Evolutionary conservation across 2,888 invertebrate species (phyloP), one percentile per base, ranked within the genome.

Genomic region (Microplitis deprimator): DNA sequence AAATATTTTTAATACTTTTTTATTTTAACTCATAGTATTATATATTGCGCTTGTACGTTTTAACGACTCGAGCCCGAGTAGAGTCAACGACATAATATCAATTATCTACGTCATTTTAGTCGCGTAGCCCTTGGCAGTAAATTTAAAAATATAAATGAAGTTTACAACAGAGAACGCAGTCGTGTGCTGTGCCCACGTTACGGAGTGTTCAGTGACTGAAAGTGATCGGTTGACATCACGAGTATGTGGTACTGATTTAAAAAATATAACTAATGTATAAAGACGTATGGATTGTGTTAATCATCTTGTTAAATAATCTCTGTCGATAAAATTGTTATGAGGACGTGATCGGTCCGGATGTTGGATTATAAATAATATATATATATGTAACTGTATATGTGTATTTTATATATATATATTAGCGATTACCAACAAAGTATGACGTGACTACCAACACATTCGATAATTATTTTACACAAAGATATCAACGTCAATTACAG

Each of bases 231-330:
- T 13, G 10, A 50, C 13, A 13, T 50, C 13, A 50, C 13, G 50
- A 50, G 50, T 50, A 50, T 50, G 13, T 10, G 8, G 50, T 50
- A 50, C 8, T 50, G 50, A 50, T 10, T 50, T 13, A 50, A 50
- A 50, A 50, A 13, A 8, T 13, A 50, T 8, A 50, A 29, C 29
- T 13, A 10, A 50, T 13, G 50, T 13, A 50, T 13, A 29, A 68
- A 70, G 70, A 60, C n/a, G 29, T 20, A 1, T 20, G 40, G 20
- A 20, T 16, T 67, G 73, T 62, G 73, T 75, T 79, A 79, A 81
- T 80, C 78, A 76, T 65, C 78, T 72, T 41, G 78, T 71, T 79
- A 77, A 80, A 78, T 80, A 79, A 80, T 80, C 78, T 73, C 59
- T 20, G 13, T n/a, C 13, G 39, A 69, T 72, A 64, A 72, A 76